Conservation (phyloP, 2,797 vertebrate species). For the Cheirogaleus major region DNA sequence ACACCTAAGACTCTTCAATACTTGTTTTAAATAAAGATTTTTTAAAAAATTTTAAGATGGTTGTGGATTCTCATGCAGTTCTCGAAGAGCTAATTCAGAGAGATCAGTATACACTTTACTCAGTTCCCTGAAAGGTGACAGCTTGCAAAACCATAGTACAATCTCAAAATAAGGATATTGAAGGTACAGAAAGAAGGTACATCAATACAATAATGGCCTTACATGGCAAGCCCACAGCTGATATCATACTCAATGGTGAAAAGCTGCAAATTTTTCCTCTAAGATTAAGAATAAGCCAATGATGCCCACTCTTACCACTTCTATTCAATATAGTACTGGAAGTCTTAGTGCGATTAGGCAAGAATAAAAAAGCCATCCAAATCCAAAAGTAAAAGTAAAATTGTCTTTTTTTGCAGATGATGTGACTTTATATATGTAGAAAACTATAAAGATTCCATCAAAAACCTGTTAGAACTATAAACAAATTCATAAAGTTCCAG, state of each 20-base stretch:
- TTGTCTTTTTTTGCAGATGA: neutral
- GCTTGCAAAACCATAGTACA: neutral
- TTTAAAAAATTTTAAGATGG: neutral
- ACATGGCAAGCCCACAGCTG: neutral
- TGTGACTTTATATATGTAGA: neutral
- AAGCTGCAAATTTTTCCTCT: neutral
- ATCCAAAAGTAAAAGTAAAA: neutral
- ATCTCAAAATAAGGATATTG: neutral
- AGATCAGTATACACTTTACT: neutral
- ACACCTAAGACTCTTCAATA: neutral
- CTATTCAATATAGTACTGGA: neutral
- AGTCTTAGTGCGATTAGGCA: neutral
- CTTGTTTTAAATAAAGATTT: neutral
- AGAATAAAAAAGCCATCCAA: neutral
- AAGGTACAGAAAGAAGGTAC: neutral
- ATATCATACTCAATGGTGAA: neutral
- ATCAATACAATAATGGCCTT: neutral
- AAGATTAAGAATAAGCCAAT: neutral
- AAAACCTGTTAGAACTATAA: neutral
- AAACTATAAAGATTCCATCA: neutral
- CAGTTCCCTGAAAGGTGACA: neutral
- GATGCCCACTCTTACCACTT: neutral
- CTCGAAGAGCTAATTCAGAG: neutral
- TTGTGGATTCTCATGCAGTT: neutral
- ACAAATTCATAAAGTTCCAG: neutral